Evolutionary conservation across 1,140 invertebrate species (phyloP), one percentile per base, ranked within the genome.

Genomic region (Cyclina sinensis): DNA sequence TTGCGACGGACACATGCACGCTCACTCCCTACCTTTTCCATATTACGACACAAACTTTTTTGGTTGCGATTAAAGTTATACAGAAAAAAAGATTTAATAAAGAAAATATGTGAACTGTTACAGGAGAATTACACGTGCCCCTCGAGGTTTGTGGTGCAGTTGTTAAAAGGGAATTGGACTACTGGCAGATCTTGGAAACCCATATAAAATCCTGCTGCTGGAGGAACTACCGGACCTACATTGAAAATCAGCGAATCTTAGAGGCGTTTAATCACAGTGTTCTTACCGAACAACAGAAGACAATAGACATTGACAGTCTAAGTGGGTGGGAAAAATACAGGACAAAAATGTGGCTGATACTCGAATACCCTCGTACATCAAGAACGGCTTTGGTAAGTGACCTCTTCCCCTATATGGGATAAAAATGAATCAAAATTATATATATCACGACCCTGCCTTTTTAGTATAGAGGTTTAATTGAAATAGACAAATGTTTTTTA

Each of bases 111-210:
- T 27, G 27, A 4, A n/a, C 27, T 70, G 21, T 90, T 90, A 39
- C 91, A 96, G 95, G 96, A 39, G 95, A 95, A 82, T 93, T 96
- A 16, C 96, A 96, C 89, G 95, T 96, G 46, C 95, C 95, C 0
- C 86, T 94, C 57, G 94, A 95, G 87, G 92, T 95, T 32, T 96
- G 96, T 82, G 94, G 95, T 12, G 95, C 95, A 12, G 94, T 96
- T 37, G 95, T 96, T 27, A 95, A 95, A 87, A 91, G 95, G 48
- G 96, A 96, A 88, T 87, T 96, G 27, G 93, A 95, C 54, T 96
- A 94, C 83, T 96, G 96, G 96, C 92, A 95, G 68, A 94, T 96
- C 9, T 89, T 93, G 73, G 92, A 95, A 86, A 90, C 92, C 32
- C 91, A 94, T 76, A 95, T 96, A 54, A 92, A 90, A 37, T 92